Percentiles rank a stretch among this genome's conserved stretches.
phyloP scores from a whole-genome alignment of 2,113 vertebrate species.

The Phylloscopus trochilus region DNA sequence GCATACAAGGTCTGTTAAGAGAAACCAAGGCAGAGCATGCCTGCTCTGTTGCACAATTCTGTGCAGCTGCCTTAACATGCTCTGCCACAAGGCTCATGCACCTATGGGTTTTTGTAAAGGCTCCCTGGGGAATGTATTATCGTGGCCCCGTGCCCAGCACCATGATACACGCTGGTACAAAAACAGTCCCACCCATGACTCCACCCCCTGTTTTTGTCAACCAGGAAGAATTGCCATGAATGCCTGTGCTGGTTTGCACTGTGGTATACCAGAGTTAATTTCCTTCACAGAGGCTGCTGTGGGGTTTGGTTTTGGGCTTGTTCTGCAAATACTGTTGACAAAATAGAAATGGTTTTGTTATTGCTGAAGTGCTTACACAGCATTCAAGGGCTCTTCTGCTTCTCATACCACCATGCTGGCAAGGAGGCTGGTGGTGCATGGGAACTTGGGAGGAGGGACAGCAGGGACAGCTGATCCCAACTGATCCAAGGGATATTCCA shows the following conservation, averaged over 20 bases:
- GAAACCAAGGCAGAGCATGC: not conserved
- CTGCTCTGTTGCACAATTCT: not conserved
- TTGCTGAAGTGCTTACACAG: not conserved
- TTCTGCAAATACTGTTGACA: not conserved
- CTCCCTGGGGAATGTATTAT: constrained; percentile 78
- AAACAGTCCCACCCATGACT: constrained; percentile 68
- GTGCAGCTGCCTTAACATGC: not conserved
- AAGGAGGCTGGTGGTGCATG: not conserved
- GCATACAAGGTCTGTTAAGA: not conserved
- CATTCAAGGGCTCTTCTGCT: not conserved
- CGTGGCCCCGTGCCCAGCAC: constrained; percentile 87
- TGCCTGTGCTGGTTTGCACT: not conserved
- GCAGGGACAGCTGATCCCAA: not conserved
- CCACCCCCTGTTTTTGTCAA: not conserved
- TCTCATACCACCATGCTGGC: not conserved
- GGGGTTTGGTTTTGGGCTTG: not conserved
- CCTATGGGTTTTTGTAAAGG: constrained; percentile 88
- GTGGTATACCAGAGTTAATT: not conserved
- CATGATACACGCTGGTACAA: constrained; percentile 82
- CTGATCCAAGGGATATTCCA: not conserved
- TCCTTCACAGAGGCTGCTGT: not conserved
- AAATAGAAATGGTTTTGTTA: no score
- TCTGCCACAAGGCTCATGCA: not conserved
- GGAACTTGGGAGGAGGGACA: no score
- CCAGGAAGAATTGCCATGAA: not conserved